Percentiles rank a stretch among this genome's conserved stretches.
Conservation (phyloP, 1,140 invertebrate genomes). For the Drosophila takahashii region DNA sequence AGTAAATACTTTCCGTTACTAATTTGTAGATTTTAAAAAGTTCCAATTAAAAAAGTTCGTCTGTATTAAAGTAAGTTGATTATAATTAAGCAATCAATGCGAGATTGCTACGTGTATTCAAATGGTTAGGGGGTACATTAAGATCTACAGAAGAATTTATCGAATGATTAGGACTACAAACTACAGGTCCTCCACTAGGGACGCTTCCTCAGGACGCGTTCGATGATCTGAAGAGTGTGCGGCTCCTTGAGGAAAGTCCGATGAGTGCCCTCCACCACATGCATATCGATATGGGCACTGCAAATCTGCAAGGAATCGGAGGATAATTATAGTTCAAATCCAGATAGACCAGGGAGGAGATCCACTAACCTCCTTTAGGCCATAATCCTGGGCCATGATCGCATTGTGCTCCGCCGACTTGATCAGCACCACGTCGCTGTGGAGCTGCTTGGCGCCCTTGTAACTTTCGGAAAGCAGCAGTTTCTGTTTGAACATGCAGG, state of each 20-base stretch:
- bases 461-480: constrained; percentile 90
- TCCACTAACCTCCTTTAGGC: constrained; percentile 88
- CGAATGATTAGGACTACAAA: constrained; percentile 15
- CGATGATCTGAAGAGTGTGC: constrained; percentile 86
- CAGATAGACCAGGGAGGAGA: background rate
- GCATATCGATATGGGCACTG: constrained; percentile 88
- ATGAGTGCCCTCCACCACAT: constrained; percentile 91
- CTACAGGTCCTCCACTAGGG: constrained; percentile 29
- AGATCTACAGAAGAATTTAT: constrained; percentile 32
- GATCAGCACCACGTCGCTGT: constrained; percentile 90
- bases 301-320: constrained; percentile 86
- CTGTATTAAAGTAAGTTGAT: background rate
- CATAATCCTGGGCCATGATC: constrained; percentile 90
- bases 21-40: background rate
- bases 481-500: constrained; percentile 91
- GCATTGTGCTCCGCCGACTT: constrained; percentile 93
- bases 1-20: no score
- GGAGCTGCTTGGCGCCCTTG: constrained; percentile 88
- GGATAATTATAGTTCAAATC: background rate
- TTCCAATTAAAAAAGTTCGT: constrained; percentile 2
- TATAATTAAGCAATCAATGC: constrained; percentile 30
- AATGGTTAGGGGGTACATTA: constrained; percentile 20
- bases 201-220: constrained; percentile 63
- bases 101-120: constrained; percentile 40
- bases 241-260: constrained; percentile 91